These are phyloP conservation scores for Theocolax elegans DNA, from an alignment of 1,140 invertebrate genomes.

Conservation along the genomic window DNA sequence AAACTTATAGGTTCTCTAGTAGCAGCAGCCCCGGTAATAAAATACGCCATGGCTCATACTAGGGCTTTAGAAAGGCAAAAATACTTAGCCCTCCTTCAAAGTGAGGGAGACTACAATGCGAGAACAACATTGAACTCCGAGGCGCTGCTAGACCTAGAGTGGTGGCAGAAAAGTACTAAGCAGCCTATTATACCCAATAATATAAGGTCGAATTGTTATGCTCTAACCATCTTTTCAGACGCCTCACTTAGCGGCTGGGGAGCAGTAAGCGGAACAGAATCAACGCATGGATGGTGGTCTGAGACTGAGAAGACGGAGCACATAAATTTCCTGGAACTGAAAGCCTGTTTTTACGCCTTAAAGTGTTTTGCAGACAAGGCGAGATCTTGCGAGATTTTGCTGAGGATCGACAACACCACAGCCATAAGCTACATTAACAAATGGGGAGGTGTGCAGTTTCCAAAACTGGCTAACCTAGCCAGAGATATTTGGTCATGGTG, in stretches of 20 bases:
- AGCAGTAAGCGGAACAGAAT: background rate
- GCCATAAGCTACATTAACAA: too few species aligned
- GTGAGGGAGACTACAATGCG: background rate
- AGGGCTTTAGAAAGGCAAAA: slow-evolving; percentile 22
- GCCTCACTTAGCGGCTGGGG: too few species aligned
- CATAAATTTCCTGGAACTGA: slow-evolving; percentile 21
- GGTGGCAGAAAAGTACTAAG: slow-evolving; percentile 5
- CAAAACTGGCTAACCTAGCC: too few species aligned
- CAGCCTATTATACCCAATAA: background rate
- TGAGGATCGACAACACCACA: background rate
- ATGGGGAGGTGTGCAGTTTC: too few species aligned
- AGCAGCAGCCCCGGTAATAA: background rate
- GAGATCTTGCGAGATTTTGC: background rate
- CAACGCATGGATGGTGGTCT: slow-evolving; percentile 4
- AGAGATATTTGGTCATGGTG: slow-evolving; percentile 33
- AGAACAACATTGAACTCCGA: background rate
- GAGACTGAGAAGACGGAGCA: background rate
- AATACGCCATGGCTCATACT: slow-evolving; percentile 16
- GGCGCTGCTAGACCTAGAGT: background rate
- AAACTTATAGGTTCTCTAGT: slow-evolving; percentile 15
- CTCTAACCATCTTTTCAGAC: background rate
- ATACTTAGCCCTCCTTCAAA: background rate
- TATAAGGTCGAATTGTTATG: background rate
- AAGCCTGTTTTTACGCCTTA: slow-evolving; percentile 2
- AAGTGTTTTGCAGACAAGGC: too few species aligned